Conservation (phyloP, 2,113 vertebrate species). For the Gallinago paraguaiae region DNA sequence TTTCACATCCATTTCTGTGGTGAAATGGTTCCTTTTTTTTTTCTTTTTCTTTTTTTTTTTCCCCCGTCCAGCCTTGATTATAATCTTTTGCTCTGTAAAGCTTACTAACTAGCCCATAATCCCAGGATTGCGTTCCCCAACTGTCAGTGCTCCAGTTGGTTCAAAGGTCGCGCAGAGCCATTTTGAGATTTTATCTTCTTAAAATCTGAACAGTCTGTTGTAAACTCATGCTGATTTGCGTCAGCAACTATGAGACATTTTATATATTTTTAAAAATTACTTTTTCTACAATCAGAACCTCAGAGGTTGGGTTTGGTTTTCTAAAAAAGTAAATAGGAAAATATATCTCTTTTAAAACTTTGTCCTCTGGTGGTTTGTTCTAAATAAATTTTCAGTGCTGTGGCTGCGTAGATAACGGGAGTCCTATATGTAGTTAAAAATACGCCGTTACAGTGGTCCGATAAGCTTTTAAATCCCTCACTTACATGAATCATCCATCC, state of each 20-base stretch:
- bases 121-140: neutral
- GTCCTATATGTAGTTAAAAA: neutral
- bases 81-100: neutral
- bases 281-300: neutral
- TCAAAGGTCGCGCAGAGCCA: neutral
- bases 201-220: neutral
- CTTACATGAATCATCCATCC: neutral
- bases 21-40: neutral
- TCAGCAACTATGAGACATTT: neutral
- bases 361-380: neutral
- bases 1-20: neutral
- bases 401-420: neutral
- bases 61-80: neutral
- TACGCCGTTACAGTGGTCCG: neutral
- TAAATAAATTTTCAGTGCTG: neutral
- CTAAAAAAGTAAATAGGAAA: neutral
- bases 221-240: neutral
- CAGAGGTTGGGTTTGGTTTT: neutral
- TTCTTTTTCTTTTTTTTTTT: neutral
- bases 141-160: neutral
- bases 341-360: neutral
- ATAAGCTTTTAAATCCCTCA: neutral
- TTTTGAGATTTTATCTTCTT: neutral
- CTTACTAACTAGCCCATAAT: neutral
- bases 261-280: neutral